Evolutionary conservation across 2,888 invertebrate species (phyloP).

Genomic region (Caenorhabditis auriculariae): DNA sequence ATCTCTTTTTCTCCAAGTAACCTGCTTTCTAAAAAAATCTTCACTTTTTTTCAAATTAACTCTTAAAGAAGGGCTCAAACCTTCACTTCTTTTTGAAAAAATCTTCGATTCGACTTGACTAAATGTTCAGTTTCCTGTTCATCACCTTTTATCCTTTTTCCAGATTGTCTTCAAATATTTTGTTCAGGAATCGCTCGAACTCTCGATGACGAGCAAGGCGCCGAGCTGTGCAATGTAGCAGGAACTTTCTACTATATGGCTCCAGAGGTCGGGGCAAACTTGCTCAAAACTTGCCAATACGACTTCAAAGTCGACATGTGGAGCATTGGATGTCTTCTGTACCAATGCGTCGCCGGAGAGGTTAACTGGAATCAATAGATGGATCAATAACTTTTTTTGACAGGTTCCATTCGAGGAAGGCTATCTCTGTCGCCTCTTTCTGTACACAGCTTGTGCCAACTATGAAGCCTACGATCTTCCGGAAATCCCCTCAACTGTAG

Average conservation of each 20-base stretch:
- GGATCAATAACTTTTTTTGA: constrained; percentile 13
- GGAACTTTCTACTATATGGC: constrained; percentile 62
- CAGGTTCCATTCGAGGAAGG: constrained; percentile 61
- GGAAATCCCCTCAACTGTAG: constrained; percentile 45
- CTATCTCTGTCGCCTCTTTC: constrained; percentile 57
- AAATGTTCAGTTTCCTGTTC: background rate
- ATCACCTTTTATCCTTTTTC: constrained; percentile 1
- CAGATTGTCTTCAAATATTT: background rate
- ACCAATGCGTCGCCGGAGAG: constrained; percentile 57
- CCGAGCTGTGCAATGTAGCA: constrained; percentile 57
- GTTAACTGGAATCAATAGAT: constrained; percentile 29
- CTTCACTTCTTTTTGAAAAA: background rate
- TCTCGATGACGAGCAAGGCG: constrained; percentile 41
- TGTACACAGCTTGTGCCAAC: constrained; percentile 57
- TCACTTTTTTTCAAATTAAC: constrained; percentile 3
- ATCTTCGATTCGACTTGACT: constrained; percentile 2
- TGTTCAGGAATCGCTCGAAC: constrained; percentile 55
- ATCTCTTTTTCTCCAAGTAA: too few species aligned
- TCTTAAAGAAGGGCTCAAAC: background rate
- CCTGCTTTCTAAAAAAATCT: too few species aligned
- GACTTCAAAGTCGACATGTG: constrained; percentile 61
- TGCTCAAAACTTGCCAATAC: constrained; percentile 51
- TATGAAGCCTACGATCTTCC: constrained; percentile 61
- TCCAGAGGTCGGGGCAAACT: constrained; percentile 61
- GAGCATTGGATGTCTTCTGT: constrained; percentile 62